Conservation (phyloP, 2,888 invertebrate species). For the Thecocarcelia acutangulata region DNA sequence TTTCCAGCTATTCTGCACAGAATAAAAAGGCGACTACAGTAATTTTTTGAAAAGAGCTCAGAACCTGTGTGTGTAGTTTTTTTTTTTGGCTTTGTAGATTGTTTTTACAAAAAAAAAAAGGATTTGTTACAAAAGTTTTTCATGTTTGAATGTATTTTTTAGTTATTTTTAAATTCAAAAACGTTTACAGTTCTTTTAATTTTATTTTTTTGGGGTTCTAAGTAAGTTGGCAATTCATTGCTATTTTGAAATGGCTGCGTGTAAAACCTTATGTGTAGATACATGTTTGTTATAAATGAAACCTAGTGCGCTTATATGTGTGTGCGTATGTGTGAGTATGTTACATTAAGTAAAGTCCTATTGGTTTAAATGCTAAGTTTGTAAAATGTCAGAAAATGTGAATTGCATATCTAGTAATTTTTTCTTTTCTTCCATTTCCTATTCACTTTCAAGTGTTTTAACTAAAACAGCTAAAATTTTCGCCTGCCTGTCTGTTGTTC, state of each 20-base stretch:
- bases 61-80: slow-evolving; percentile 26
- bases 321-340: not conserved
- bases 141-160: slow-evolving; percentile 11
- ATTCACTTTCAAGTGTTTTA: slow-evolving; percentile 28
- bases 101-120: slow-evolving; percentile 3
- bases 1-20: not conserved
- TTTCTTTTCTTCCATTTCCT: not conserved
- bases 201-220: not conserved
- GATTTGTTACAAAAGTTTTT: slow-evolving; percentile 43
- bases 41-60: slow-evolving; percentile 19
- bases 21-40: slow-evolving; percentile 25
- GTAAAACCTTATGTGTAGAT: slow-evolving; percentile 19
- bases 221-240: slow-evolving; percentile 66
- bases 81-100: slow-evolving; percentile 8
- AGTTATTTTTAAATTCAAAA: slow-evolving; percentile 42
- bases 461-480: slow-evolving; percentile 34
- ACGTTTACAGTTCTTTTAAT: slow-evolving; percentile 43
- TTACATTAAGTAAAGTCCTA: slow-evolving; percentile 32
- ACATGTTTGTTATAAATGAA: slow-evolving; percentile 4
- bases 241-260: slow-evolving; percentile 48
- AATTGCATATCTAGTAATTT: slow-evolving; percentile 61
- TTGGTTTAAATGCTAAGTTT: slow-evolving; percentile 52
- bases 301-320: not conserved
- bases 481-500: slow-evolving; percentile 15
- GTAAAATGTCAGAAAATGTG: slow-evolving; percentile 65